Conservation (phyloP, 2,888 invertebrate genomes). For the Tetheella fluctuosa region DNA sequence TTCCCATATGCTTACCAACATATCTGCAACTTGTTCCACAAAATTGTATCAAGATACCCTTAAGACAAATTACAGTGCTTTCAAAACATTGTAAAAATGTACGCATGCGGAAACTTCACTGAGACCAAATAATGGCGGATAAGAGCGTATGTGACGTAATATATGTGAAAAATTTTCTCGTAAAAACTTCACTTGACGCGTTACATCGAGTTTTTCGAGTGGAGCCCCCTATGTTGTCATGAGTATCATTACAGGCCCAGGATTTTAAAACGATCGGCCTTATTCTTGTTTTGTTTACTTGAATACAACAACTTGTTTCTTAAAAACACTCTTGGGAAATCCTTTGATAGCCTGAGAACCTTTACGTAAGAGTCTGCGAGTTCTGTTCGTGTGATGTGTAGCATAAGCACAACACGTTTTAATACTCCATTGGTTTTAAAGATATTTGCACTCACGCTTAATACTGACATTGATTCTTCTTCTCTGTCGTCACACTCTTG, state of each 20-base stretch:
- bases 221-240: constrained; percentile 47
- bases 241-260: constrained; percentile 59
- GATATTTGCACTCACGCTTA: constrained; percentile 24
- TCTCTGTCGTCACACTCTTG: too few relatives aligned
- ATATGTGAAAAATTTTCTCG: constrained; percentile 74
- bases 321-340: constrained; percentile 45
- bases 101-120: constrained; percentile 62
- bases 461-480: constrained; percentile 19
- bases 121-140: constrained; percentile 74
- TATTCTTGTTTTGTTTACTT: constrained; percentile 48
- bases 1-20: not conserved
- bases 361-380: constrained; percentile 36
- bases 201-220: constrained; percentile 57
- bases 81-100: constrained; percentile 70
- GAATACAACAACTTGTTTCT: constrained; percentile 17
- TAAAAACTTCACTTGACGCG: constrained; percentile 63
- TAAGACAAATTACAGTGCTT: constrained; percentile 64
- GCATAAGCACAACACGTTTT: constrained; percentile 31
- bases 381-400: constrained; percentile 35
- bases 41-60: constrained; percentile 40
- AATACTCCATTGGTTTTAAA: constrained; percentile 18
- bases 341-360: constrained; percentile 40
- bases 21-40: not conserved
- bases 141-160: constrained; percentile 75
- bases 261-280: constrained; percentile 66